A percentile compares a stretch with the other conserved stretches of the same genome.
phyloP scores from a whole-genome alignment of 1,140 invertebrate genomes.

The Trichogramma pretiosum region DNA sequence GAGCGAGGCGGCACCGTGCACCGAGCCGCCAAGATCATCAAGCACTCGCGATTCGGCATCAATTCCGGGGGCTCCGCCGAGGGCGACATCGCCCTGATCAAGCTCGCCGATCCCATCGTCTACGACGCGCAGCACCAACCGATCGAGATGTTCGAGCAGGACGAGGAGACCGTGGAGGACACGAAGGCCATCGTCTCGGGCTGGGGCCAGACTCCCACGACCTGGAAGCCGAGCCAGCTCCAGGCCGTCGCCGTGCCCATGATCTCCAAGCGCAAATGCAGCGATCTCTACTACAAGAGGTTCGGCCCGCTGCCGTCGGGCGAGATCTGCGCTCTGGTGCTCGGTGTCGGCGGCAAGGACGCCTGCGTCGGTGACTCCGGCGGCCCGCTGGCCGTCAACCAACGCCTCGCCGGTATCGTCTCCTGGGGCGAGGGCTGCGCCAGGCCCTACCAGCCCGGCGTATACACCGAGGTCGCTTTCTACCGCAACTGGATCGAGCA shows the following conservation, averaged over 20 bases:
- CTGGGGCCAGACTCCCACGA: slow-evolving; percentile 32
- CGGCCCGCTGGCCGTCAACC: slow-evolving; percentile 34
- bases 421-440: slow-evolving; percentile 55
- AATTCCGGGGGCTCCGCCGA: slow-evolving; percentile 12
- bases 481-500: slow-evolving; percentile 41
- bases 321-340: slow-evolving; percentile 64
- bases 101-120: slow-evolving; percentile 13
- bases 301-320: slow-evolving; percentile 47
- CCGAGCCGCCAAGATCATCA: slow-evolving; percentile 13
- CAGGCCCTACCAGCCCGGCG: slow-evolving; percentile 42
- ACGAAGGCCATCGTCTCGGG: slow-evolving; percentile 29
- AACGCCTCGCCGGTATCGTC: slow-evolving; percentile 47
- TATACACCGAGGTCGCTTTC: slow-evolving; percentile 46
- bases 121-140: slow-evolving; percentile 21
- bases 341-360: slow-evolving; percentile 55
- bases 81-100: slow-evolving; percentile 25
- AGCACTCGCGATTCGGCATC: slow-evolving; percentile 15
- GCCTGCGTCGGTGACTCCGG: slow-evolving; percentile 56
- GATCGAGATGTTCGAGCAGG: slow-evolving; percentile 19
- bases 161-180: slow-evolving; percentile 22
- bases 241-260: slow-evolving; percentile 37
- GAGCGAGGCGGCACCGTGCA: slow-evolving; percentile 16
- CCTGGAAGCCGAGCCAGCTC: slow-evolving; percentile 17
- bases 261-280: slow-evolving; percentile 31
- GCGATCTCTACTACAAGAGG: slow-evolving; percentile 26